phyloP scores from a whole-genome alignment of 2,797 vertebrate genomes.

The Halcyon chelicuti region DNA sequence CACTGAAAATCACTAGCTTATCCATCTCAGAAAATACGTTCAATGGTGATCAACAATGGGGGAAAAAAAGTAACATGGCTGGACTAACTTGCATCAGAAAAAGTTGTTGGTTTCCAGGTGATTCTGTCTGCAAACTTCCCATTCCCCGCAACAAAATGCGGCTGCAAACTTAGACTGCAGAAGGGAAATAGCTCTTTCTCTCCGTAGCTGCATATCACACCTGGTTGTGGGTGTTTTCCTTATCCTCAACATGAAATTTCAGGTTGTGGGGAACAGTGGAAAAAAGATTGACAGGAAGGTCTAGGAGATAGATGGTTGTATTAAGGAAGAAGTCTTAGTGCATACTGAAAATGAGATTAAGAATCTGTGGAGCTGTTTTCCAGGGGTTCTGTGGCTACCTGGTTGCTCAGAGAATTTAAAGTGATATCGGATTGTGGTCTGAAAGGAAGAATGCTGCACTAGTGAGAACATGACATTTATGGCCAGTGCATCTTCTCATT shows the following conservation, averaged over 20 bases:
- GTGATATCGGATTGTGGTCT: not conserved
- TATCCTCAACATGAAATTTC: not conserved
- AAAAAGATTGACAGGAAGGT: not conserved
- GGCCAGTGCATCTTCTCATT: not conserved
- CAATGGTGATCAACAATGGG: not conserved
- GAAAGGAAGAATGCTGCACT: not conserved
- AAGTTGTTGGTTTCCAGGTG: not conserved
- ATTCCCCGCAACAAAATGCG: not conserved
- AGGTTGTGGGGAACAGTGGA: not conserved
- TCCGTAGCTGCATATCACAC: not conserved
- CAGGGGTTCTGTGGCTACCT: not conserved
- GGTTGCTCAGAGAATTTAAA: not conserved
- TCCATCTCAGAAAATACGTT: not conserved
- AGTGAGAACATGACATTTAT: constrained; percentile 1
- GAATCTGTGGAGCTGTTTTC: not conserved
- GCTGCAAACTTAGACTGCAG: not conserved
- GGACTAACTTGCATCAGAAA: not conserved
- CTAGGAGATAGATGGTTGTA: not conserved
- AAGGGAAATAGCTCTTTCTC: not conserved
- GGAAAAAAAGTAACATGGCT: not conserved
- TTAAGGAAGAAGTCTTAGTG: not conserved
- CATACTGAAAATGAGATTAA: not conserved
- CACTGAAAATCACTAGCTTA: not conserved
- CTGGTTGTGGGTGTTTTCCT: not conserved
- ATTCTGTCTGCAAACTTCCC: not conserved